A percentile compares a stretch with the other conserved stretches of the same genome.
These are phyloP conservation scores for Drosophila meridionalis DNA, from an alignment of 2,888 invertebrate genomes.

Conservation along the genomic window DNA sequence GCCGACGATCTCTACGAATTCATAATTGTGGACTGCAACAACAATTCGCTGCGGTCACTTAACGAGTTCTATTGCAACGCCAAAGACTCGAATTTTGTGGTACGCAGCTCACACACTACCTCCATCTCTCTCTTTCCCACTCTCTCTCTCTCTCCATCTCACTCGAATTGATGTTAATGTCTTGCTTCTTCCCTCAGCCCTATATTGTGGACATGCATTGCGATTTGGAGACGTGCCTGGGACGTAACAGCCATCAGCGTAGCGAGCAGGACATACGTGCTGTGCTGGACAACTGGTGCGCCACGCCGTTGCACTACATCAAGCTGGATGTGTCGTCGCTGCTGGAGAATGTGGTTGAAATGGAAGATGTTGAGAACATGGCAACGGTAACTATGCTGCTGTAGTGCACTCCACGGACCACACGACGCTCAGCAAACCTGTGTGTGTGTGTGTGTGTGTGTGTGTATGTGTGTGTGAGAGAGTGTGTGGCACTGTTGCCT, in stretches of 20 bases:
- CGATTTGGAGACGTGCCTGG: constrained; percentile 91
- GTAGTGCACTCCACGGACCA: constrained; percentile 22
- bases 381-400: constrained; percentile 82
- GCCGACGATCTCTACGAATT: constrained; percentile 96
- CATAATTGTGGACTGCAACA: constrained; percentile 96
- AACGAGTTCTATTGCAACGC: constrained; percentile 96
- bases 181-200: constrained; percentile 87
- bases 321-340: constrained; percentile 93
- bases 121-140: neutral
- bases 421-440: constrained; percentile 6
- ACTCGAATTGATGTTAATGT: constrained; percentile 14
- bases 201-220: constrained; percentile 95
- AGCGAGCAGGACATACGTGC: constrained; percentile 91
- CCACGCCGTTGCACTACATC: constrained; percentile 92
- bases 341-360: constrained; percentile 93
- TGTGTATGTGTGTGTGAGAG: neutral
- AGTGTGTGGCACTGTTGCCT: constrained; percentile 10
- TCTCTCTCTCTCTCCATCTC: neutral
- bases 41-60: constrained; percentile 92
- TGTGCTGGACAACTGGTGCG: constrained; percentile 90
- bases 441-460: constrained; percentile 6
- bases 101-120: constrained; percentile 56
- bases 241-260: constrained; percentile 94
- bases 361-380: constrained; percentile 90
- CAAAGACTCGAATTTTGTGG: constrained; percentile 86